phyloP scores from a whole-genome alignment of 2,797 vertebrate genomes.

The Poecile montanus region DNA sequence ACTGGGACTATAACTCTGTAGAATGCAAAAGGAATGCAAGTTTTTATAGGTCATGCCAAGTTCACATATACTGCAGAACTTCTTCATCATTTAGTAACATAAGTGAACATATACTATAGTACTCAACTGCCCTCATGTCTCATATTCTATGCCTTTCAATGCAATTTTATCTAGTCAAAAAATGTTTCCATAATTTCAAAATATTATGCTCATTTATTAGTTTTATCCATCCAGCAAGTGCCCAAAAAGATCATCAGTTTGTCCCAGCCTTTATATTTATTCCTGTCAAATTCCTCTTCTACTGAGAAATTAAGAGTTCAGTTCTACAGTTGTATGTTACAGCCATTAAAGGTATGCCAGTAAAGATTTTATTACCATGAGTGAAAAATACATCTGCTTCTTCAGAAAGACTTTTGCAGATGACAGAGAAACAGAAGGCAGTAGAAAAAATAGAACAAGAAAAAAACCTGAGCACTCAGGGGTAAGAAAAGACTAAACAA shows the following conservation, averaged over 20 bases:
- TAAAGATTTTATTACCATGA: background rate
- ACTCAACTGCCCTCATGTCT: background rate
- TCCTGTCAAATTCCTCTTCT: background rate
- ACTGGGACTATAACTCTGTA: background rate
- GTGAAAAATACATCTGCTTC: background rate
- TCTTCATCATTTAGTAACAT: background rate
- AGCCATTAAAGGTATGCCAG: background rate
- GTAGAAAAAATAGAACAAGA: background rate
- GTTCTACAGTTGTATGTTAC: background rate
- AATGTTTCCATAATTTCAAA: background rate
- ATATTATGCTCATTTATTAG: background rate
- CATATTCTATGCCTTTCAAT: background rate
- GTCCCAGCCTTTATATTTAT: background rate
- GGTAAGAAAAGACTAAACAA: slow-evolving; percentile 25
- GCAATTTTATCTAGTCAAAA: background rate
- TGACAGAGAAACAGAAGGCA: slow-evolving; percentile 19
- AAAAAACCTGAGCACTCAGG: background rate
- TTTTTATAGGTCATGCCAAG: background rate
- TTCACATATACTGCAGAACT: background rate
- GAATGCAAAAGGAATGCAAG: background rate
- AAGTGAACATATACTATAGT: background rate
- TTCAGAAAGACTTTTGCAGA: background rate
- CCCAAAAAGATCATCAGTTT: background rate
- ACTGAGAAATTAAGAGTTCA: background rate
- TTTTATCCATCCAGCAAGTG: background rate